These are phyloP conservation scores for Mesopsocus fuscifrons DNA, from an alignment of 2,888 invertebrate species.

Conservation along the genomic window DNA sequence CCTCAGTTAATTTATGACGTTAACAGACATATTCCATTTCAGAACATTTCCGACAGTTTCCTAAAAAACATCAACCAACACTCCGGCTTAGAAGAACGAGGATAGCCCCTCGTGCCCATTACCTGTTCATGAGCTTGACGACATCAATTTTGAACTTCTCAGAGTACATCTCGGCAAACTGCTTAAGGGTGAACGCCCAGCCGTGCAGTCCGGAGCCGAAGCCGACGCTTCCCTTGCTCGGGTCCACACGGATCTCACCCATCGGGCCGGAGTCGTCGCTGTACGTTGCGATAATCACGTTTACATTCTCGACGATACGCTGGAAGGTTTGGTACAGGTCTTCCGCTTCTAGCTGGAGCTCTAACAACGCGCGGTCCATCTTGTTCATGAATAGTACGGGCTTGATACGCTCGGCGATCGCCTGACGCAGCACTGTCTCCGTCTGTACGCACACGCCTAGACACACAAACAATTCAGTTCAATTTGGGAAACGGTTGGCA, in stretches of 20 bases:
- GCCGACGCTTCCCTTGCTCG: constrained; percentile 96
- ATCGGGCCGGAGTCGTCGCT: constrained; percentile 95
- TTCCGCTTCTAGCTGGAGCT: constrained; percentile 90
- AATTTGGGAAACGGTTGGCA: too few relatives aligned
- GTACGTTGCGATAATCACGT: constrained; percentile 99
- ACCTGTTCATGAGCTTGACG: constrained; percentile 87
- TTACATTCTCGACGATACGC: constrained; percentile 98
- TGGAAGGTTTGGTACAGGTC: constrained; percentile 98
- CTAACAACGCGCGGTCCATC: constrained; percentile 98
- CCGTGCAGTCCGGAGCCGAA: constrained; percentile 99
- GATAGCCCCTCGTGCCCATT: constrained; percentile 8
- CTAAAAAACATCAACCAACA: too few relatives aligned
- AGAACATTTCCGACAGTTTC: too few relatives aligned
- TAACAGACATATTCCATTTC: too few relatives aligned
- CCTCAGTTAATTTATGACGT: too few relatives aligned
- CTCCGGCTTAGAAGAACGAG: too few relatives aligned
- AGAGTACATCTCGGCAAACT: constrained; percentile 98
- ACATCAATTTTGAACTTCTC: constrained; percentile 97
- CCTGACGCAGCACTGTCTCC: constrained; percentile 98
- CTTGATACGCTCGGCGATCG: constrained; percentile 99
- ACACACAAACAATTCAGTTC: too few relatives aligned
- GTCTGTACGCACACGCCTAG: constrained; percentile 99
- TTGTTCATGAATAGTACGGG: constrained; percentile 99
- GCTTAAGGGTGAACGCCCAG: constrained; percentile 99
- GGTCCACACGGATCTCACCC: constrained; percentile 97